Evolutionary conservation across 2,797 vertebrate genomes (phyloP), one percentile per base, ranked within the genome.

Genomic region (Fistularia tabacaria): DNA sequence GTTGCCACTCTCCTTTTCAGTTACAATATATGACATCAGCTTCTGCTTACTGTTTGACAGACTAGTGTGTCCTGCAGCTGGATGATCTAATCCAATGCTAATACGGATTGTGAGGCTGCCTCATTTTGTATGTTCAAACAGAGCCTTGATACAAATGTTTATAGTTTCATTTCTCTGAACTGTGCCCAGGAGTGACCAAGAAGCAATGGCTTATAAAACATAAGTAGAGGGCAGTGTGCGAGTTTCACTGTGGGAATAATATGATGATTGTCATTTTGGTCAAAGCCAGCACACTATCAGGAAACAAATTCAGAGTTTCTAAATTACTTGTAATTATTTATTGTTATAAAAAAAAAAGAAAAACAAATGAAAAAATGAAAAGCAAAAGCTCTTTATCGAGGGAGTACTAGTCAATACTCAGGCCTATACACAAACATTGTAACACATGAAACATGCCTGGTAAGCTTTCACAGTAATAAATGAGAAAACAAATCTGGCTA

Each of bases 261-360:
- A 45, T 53, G 55, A 38, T 41, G 54, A 25, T 49, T 46, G 63
- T 46, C 37, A 54, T 40, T 11, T n/a, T n/a, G n/a, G n/a, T n/a
- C n/a, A n/a, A n/a, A n/a, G 37, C 39, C 36, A 43, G 14, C 14
- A 10, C 36, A 9, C 10, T 9, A 48, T 10, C 14, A 14, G 9
- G 25, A 25, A 12, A 14, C 48, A 49, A 36, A 56, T 45, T 40
- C 15, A 36, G 6, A 42, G 44, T 40, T 40, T 40, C 39, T 7
- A 3, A 40, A 7, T 40, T 1, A 7, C 39, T 40, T 8, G 8
- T 8, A 40, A 40, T 25, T 25, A 25, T 25, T 25, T 25, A 25
- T 25, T 25, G 25, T 25, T 25, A 25, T 25, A 3, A 25, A 25
- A 25, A 25, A 25, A 25, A 25, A 25, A 25, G 25, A 25, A 25